These are phyloP conservation scores for Caenorhabditis briggsae DNA, from an alignment of 1,140 invertebrate species.

Conservation along the genomic window DNA sequence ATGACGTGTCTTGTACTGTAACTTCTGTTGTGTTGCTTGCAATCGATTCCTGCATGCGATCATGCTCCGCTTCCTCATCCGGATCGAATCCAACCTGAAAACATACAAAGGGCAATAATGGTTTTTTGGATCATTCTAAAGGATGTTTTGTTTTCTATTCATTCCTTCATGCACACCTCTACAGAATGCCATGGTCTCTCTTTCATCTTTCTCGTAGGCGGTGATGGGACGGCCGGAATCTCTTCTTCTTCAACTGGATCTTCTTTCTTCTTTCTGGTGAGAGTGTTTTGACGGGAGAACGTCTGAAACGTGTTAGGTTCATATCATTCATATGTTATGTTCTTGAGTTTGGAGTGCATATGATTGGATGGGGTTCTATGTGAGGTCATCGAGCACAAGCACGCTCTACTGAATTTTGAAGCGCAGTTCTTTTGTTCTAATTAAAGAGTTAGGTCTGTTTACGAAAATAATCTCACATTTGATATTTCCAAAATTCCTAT, in stretches of 20 bases:
- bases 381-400: neutral
- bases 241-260: constrained; percentile 37
- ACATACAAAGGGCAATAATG: neutral
- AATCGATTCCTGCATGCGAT: constrained; percentile 57
- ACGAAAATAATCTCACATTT: neutral
- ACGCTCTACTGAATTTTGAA: neutral
- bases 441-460: neutral
- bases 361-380: neutral
- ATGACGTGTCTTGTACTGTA: constrained; percentile 64
- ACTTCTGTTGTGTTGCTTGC: constrained; percentile 62
- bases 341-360: neutral
- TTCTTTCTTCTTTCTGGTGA: constrained; percentile 17
- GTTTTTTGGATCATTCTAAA: constrained; percentile 24
- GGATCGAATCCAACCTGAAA: constrained; percentile 62
- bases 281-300: constrained; percentile 39
- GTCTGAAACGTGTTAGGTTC: constrained; percentile 47
- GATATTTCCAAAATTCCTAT: neutral
- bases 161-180: constrained; percentile 51
- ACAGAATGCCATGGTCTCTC: constrained; percentile 55
- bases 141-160: neutral
- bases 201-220: constrained; percentile 1
- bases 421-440: neutral
- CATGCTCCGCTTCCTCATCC: constrained; percentile 49
- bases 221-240: constrained; percentile 41
- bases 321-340: constrained; percentile 10